Evolutionary conservation across 2,113 vertebrate species (phyloP).

Genomic region (Sus scrofa): DNA sequence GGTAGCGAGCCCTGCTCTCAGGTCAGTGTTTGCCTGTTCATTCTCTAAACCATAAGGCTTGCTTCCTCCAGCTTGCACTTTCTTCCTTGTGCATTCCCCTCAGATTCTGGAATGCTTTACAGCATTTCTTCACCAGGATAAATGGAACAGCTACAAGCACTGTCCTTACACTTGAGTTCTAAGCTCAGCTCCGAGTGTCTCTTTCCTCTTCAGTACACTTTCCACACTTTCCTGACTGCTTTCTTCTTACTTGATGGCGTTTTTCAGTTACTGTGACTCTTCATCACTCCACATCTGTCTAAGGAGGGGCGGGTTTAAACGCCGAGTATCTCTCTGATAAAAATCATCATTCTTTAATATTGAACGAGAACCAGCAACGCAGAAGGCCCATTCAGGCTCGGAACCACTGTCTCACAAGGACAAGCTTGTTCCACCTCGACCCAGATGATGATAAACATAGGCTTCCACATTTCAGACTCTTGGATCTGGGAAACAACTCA

Average conservation of each 20-base stretch:
- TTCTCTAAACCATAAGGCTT: background rate
- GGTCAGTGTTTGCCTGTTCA: background rate
- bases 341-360: background rate
- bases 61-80: background rate
- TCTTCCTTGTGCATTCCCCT: background rate
- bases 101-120: background rate
- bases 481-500: constrained; percentile 62
- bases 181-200: background rate
- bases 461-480: constrained; percentile 39
- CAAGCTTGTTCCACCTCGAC: background rate
- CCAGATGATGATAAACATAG: background rate
- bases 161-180: background rate
- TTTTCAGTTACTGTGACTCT: background rate
- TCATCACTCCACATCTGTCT: background rate
- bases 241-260: background rate
- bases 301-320: background rate
- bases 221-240: background rate
- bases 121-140: background rate
- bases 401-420: background rate
- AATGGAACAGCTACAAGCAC: background rate
- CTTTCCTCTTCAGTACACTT: background rate
- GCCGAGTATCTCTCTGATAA: background rate
- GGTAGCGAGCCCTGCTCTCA: background rate
- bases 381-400: background rate
- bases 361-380: background rate